A percentile compares a stretch with the other conserved stretches of the same genome.
Evolutionary conservation across 2,113 vertebrate genomes (phyloP).

Genomic region (Pelusios castaneus): DNA sequence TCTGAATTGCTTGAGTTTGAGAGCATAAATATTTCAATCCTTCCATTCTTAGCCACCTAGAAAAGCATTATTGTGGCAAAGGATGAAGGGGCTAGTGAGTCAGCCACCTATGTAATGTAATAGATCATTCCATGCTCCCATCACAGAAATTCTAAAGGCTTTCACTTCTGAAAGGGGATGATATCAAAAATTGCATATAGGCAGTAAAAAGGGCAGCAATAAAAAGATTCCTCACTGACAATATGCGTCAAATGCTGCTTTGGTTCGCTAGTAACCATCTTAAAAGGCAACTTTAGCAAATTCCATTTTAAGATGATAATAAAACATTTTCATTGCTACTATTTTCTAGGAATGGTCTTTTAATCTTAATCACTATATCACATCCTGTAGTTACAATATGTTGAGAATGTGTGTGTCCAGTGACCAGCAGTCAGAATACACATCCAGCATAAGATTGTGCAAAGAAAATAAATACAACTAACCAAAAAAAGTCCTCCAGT

Average conservation of each 20-base stretch:
- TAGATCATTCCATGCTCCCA: neutral
- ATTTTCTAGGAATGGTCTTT: neutral
- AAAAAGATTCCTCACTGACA: neutral
- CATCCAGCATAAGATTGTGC: neutral
- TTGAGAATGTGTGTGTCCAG: neutral
- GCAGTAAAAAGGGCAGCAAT: constrained; percentile 7
- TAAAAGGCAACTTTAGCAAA: constrained; percentile 11
- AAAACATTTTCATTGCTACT: neutral
- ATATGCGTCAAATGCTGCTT: constrained; percentile 2
- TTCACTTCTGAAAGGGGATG: constrained; percentile 30
- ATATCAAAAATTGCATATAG: neutral
- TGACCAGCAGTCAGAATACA: neutral
- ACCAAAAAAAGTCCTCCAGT: neutral
- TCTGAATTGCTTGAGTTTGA: neutral
- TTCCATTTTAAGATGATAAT: neutral
- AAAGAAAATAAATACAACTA: neutral
- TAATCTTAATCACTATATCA: neutral
- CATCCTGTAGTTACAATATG: neutral
- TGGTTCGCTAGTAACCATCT: neutral
- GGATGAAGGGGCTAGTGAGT: neutral
- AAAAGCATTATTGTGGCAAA: neutral
- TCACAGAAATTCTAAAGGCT: neutral
- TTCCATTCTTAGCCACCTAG: neutral
- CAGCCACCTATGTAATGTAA: neutral
- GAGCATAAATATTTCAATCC: neutral